A percentile compares a stretch with the other conserved stretches of the same genome.
These are phyloP conservation scores for Felis catus DNA, from an alignment of 2,113 vertebrate genomes.

Conservation along the genomic window DNA sequence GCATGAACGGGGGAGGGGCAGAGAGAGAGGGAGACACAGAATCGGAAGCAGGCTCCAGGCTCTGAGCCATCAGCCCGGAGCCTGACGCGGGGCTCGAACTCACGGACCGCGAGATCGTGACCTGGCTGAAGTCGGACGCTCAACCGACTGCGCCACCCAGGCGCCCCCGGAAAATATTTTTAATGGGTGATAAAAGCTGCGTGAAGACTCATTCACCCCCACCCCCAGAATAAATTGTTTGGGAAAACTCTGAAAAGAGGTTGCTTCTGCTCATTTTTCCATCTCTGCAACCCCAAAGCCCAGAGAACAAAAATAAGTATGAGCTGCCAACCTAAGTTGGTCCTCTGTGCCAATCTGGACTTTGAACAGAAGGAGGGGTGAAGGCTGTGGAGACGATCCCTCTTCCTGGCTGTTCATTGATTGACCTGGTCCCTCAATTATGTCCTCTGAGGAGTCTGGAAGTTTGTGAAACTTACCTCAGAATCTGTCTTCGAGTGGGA, in stretches of 20 bases:
- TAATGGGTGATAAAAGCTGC: not conserved
- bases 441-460: not conserved
- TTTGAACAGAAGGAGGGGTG: too few species aligned
- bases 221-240: not conserved
- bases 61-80: too few species aligned
- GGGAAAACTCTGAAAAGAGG: not conserved
- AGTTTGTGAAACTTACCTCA: not conserved
- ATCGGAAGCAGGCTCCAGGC: too few species aligned
- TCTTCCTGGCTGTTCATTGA: too few species aligned
- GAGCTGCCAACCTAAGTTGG: not conserved
- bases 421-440: not conserved
- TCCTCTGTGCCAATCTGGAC: not conserved
- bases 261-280: not conserved
- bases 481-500: not conserved
- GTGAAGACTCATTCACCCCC: not conserved
- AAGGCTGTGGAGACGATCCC: not conserved
- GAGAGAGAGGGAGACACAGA: too few species aligned
- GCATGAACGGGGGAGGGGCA: too few species aligned
- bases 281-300: not conserved
- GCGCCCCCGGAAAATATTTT: not conserved
- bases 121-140: too few species aligned
- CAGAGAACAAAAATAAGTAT: not conserved
- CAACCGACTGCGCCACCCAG: too few species aligned
- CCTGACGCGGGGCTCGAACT: too few species aligned
- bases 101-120: too few species aligned